Percentiles rank a stretch among this genome's conserved stretches.
Evolutionary conservation across 2,797 vertebrate genomes (phyloP).

Genomic region (Hyperoplus immaculatus): DNA sequence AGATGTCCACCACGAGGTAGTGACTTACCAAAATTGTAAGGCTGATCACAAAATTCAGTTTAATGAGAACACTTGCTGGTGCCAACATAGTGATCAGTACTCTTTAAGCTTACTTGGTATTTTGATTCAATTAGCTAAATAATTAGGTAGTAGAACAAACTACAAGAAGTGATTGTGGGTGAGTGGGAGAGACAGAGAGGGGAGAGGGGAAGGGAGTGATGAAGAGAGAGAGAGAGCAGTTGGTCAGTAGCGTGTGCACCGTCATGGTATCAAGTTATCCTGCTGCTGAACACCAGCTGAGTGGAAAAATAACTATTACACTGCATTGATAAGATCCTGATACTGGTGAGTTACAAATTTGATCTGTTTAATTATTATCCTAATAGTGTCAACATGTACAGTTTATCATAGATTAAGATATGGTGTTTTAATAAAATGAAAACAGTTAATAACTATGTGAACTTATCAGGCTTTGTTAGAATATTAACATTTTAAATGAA

Average conservation of each 20-base stretch:
- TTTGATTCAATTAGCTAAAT: neutral
- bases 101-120: neutral
- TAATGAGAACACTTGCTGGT: neutral
- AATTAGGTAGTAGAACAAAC: neutral
- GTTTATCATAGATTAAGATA: neutral
- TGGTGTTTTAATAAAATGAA: neutral
- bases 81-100: neutral
- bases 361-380: constrained; percentile 3
- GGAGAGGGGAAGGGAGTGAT: neutral
- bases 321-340: constrained; percentile 9
- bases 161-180: neutral
- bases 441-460: neutral
- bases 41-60: neutral
- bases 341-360: constrained; percentile 58
- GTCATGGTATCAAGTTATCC: constrained; percentile 3
- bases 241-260: constrained; percentile 20
- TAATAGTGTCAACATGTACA: neutral
- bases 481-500: neutral
- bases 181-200: neutral
- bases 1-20: neutral
- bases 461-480: neutral
- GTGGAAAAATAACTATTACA: constrained; percentile 12
- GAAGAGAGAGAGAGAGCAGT: neutral
- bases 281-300: constrained; percentile 24
- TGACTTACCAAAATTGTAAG: neutral